These are phyloP conservation scores for Tipula helvola DNA, from an alignment of 2,888 invertebrate genomes.

Conservation along the genomic window DNA sequence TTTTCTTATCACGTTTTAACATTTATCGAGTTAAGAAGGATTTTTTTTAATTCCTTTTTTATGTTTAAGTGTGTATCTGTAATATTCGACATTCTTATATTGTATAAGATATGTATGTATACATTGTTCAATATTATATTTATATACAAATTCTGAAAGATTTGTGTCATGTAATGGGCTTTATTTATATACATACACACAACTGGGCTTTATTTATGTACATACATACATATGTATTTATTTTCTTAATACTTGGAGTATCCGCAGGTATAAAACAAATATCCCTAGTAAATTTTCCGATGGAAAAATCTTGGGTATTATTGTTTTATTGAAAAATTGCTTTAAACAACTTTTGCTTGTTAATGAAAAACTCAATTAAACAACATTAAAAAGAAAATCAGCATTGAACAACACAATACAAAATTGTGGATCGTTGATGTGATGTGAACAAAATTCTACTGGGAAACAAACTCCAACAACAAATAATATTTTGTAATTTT, in stretches of 20 bases:
- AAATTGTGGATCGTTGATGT: background rate
- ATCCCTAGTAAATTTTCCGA: background rate
- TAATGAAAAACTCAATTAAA: background rate
- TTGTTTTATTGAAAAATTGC: background rate
- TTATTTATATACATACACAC: background rate
- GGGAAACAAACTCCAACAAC: background rate
- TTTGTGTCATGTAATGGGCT: no score
- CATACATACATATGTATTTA: background rate
- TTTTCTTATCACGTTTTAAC: slow-evolving; percentile 14
- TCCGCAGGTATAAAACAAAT: background rate
- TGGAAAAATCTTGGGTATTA: background rate
- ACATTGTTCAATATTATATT: background rate
- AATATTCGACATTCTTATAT: background rate
- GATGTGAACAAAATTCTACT: background rate
- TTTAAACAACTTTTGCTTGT: background rate
- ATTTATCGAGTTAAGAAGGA: slow-evolving; percentile 12
- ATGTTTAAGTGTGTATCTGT: background rate
- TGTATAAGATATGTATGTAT: background rate
- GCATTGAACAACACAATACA: background rate
- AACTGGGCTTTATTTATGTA: background rate
- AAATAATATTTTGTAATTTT: background rate
- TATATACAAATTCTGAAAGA: background rate
- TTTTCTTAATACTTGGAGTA: background rate
- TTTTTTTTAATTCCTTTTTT: background rate
- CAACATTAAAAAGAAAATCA: background rate